Evolutionary conservation across 2,888 invertebrate species (phyloP), one percentile per base, ranked within the genome.

Genomic region (Leptura quadrifasciata): DNA sequence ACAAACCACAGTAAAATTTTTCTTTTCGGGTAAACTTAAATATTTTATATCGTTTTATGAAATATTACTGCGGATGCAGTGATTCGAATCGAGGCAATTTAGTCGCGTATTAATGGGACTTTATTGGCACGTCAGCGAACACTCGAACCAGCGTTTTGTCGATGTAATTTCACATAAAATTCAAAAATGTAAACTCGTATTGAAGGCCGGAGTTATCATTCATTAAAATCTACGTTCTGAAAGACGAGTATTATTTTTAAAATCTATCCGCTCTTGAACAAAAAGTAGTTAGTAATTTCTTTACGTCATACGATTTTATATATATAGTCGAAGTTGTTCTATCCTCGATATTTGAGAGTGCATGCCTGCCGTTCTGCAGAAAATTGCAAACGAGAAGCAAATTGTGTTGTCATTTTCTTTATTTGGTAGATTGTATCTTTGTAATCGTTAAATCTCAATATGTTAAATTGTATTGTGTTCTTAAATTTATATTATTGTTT

Each of bases 101-200:
- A 0, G 15, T 47, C n/a, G 4, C 5, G 47, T 5, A n/a, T n/a
- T 47, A 47, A n/a, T 5, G 15, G 5, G 47, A 47, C n/a, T 47
- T 39, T 39, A 47, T 47, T 47, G 47, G 47, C 47, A 47, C 47
- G 47, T 47, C 47, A 15, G n/a, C 47, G 47, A n/a, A n/a, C 47
- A n/a, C n/a, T 4, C 15, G 47, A n/a, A 47, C 6, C 47, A 0
- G 5, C n/a, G n/a, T n/a, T 47, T 47, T 6, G n/a, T 15, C 47
- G 47, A 47, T 47, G n/a, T 47, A 47, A n/a, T 47, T 47, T 47
- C 15, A 15, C 39, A 39, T 10, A 39, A 39, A 47, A n/a, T 47
- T 47, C 5, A 47, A 47, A n/a, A 47, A n/a, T n/a, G n/a, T 5
- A n/a, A n/a, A 47, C 47, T 47, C 17, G n/a, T n/a, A 39, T 3